phyloP scores from a whole-genome alignment of 2,888 invertebrate genomes.

The Agrotis segetum region DNA sequence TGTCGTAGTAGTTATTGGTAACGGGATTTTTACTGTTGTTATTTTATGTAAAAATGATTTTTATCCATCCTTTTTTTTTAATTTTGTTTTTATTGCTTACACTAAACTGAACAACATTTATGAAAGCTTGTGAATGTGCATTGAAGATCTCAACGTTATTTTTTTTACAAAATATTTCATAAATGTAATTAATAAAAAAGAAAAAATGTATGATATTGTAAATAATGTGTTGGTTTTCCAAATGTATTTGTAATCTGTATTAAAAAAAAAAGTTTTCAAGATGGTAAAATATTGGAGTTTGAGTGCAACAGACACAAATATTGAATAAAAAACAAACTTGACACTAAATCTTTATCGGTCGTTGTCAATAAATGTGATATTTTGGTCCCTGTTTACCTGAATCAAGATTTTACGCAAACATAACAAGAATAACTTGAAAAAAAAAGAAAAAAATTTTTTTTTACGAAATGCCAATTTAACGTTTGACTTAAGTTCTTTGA shows the following conservation, averaged over 20 bases:
- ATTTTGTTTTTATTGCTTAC: too few species aligned
- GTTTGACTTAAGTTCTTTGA: neutral
- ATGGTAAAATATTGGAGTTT: constrained; percentile 19
- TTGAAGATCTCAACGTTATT: too few species aligned
- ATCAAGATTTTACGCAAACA: constrained; percentile 17
- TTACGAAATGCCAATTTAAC: neutral
- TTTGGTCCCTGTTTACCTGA: constrained; percentile 37
- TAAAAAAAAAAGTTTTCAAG: neutral
- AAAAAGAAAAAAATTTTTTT: neutral
- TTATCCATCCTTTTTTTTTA: neutral
- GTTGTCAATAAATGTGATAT: constrained; percentile 44
- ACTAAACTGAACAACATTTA: too few species aligned
- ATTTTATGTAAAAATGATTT: neutral
- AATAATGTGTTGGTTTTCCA: neutral
- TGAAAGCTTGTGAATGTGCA: too few species aligned
- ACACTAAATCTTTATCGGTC: constrained; percentile 46
- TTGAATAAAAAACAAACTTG: neutral
- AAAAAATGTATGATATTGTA: neutral
- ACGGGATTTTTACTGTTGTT: constrained; percentile 50
- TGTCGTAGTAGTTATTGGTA: constrained; percentile 40
- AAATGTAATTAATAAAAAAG: too few species aligned
- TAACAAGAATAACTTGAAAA: constrained; percentile 8
- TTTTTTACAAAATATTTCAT: too few species aligned
- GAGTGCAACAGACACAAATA: constrained; percentile 25
- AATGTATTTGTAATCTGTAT: too few species aligned